A percentile compares a stretch with the other conserved stretches of the same genome.
These are phyloP conservation scores for Hypocryptadius cinnamomeus DNA, from an alignment of 2,113 vertebrate species.

Conservation along the genomic window DNA sequence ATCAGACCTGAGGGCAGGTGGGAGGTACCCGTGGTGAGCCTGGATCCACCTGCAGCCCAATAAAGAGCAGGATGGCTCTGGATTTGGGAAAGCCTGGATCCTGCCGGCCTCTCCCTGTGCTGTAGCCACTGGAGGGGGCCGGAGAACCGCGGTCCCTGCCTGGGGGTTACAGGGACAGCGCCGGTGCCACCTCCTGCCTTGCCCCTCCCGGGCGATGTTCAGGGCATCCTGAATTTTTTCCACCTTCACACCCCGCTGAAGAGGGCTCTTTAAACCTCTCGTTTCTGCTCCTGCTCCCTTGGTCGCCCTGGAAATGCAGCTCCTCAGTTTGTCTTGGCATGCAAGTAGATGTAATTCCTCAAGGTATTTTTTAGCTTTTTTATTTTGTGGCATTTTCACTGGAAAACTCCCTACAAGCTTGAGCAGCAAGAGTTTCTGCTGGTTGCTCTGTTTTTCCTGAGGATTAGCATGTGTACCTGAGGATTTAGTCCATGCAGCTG, in stretches of 20 bases:
- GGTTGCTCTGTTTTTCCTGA: not conserved
- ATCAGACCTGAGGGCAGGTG: not conserved
- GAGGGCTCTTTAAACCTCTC: not conserved
- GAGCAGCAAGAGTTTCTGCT: not conserved
- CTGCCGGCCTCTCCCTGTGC: not conserved
- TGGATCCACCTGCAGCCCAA: not conserved
- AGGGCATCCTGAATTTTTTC: not conserved
- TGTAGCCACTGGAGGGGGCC: conserved; percentile 46
- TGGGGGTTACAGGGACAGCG: not conserved
- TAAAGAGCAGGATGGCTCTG: not conserved
- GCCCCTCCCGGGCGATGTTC: not conserved
- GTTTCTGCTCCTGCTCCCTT: not conserved
- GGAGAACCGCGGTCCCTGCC: not conserved
- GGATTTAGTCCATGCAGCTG: not conserved
- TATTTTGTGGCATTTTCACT: not conserved
- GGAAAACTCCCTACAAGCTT: not conserved
- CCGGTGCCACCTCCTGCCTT: not conserved
- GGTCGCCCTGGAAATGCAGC: not conserved
- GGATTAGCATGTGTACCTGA: not conserved
- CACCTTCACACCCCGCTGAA: not conserved
- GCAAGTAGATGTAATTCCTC: not conserved
- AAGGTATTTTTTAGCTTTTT: not conserved
- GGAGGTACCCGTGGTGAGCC: not conserved
- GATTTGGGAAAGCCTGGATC: not conserved
- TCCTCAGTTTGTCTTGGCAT: not conserved